A percentile compares a stretch with the other conserved stretches of the same genome.
phyloP scores from a whole-genome alignment of 1,140 invertebrate genomes.

The Drosophila chauvacae region DNA sequence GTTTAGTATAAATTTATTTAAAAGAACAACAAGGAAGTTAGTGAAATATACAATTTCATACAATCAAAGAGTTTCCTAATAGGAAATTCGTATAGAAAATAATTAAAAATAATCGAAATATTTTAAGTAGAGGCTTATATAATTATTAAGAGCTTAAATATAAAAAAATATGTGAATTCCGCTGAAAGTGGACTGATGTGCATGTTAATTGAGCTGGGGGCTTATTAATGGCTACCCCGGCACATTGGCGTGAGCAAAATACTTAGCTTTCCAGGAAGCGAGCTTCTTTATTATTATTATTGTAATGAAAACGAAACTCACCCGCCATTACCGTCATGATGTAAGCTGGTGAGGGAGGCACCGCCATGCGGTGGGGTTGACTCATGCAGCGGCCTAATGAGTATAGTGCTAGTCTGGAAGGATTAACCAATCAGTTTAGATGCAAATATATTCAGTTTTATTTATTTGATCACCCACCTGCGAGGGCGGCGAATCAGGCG shows the following conservation, averaged over 20 bases:
- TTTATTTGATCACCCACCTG: constrained; percentile 56
- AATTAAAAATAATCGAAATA: not conserved
- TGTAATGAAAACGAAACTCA: constrained; percentile 41
- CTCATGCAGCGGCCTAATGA: constrained; percentile 81
- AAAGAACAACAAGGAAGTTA: not conserved
- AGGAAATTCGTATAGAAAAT: not conserved
- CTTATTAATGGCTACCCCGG: not conserved
- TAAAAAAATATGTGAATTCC: not conserved
- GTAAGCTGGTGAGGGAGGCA: constrained; percentile 73
- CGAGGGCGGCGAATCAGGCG: constrained; percentile 82
- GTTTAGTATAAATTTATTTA: not conserved
- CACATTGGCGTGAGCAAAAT: constrained; percentile 51
- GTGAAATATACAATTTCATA: not conserved
- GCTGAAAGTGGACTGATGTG: constrained; percentile 10
- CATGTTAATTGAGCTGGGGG: constrained; percentile 28
- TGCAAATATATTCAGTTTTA: not conserved
- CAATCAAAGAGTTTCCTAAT: not conserved
- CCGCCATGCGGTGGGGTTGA: constrained; percentile 76
- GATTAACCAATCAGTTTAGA: constrained; percentile 4
- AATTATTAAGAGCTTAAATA: not conserved
- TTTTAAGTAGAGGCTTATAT: not conserved
- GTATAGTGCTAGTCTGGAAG: constrained; percentile 80
- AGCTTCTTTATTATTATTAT: constrained; percentile 11
- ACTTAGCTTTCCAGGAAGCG: constrained; percentile 28
- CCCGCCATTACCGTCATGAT: constrained; percentile 74